A percentile compares a stretch with the other conserved stretches of the same genome.
Conservation (phyloP, 2,113 vertebrate species). For the Corydoras sp. region DNA sequence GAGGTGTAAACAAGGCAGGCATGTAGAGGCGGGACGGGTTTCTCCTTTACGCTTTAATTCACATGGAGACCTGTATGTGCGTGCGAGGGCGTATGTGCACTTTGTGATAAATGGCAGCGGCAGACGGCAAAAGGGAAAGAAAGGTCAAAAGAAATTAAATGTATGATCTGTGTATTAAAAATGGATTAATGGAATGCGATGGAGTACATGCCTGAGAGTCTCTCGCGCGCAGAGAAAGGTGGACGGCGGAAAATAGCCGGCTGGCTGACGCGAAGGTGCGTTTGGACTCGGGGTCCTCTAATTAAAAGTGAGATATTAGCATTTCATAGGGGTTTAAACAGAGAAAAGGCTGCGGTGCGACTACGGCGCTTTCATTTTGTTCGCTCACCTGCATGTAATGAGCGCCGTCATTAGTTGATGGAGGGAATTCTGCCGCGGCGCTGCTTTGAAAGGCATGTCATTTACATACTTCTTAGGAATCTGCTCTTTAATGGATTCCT, state of each 20-base stretch:
- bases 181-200: constrained; percentile 68
- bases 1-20: constrained; percentile 61
- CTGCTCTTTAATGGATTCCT: constrained; percentile 90
- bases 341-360: constrained; percentile 83
- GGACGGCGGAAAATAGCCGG: constrained; percentile 58
- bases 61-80: constrained; percentile 29
- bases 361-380: constrained; percentile 90
- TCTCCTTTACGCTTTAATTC: constrained; percentile 28
- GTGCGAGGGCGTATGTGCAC: neutral
- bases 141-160: constrained; percentile 32
- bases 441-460: constrained; percentile 97
- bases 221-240: constrained; percentile 56
- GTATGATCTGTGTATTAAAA: constrained; percentile 57
- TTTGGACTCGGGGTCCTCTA: constrained; percentile 95
- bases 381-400: constrained; percentile 94
- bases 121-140: constrained; percentile 6
- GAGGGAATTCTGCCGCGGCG: constrained; percentile 91
- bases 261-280: constrained; percentile 72
- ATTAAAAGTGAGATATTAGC: constrained; percentile 98
- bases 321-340: constrained; percentile 96
- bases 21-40: constrained; percentile 41
- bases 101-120: neutral
- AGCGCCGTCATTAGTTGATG: constrained; percentile 99
- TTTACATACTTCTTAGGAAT: constrained; percentile 95
- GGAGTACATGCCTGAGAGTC: constrained; percentile 59